Evolutionary conservation across 23 tunicate genomes (phyloP), one percentile per base, ranked within the genome.

Genomic region (Oikopleura dioica): DNA sequence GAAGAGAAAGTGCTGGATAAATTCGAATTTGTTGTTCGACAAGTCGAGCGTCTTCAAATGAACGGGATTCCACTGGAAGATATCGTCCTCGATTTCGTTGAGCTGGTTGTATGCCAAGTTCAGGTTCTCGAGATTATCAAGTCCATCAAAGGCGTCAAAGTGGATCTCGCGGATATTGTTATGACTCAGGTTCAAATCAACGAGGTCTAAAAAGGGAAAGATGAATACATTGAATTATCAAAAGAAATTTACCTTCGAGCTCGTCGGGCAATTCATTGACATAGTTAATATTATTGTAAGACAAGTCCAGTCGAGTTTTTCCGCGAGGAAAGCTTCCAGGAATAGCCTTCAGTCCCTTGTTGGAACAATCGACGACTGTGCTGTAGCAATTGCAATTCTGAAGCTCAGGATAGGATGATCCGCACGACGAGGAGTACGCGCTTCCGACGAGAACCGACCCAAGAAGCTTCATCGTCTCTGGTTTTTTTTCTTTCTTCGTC

Each of bases 1-100:
- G 38, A 94, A 82, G 24, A 94, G 79, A 81, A 94, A 94, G 51
- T 86, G 95, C 59, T 86, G 95, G 78, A 94, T 75, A 68, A 83
- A 86, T 38, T 94, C 95, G 78, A 94, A 36, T 36, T 76, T 55
- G 63, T 94, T 94, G 37, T 69, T 37, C 63, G 86, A 88, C 72
- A 94, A 50, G 35, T 72, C 38, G 26, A 94, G 76, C 4, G 72
- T 83, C 81, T 86, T 69, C 30, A 94, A 38, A 37, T 83, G 77
- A 67, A 94, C 63, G 24, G 99, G 99, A 79, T 94, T 94, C 95
- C 95, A 86, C 77, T 94, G 95, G 81, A 94, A 94, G 0, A 94
- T 78, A 86, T 94, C 95, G 81, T 94, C 95, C 37, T 81, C 87
- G 38, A 94, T 81, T 37, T 69, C 37, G 4, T 36, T 36, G 33